Conservation (phyloP, 2,888 invertebrate species). For the Falcaria lacertinaria region DNA sequence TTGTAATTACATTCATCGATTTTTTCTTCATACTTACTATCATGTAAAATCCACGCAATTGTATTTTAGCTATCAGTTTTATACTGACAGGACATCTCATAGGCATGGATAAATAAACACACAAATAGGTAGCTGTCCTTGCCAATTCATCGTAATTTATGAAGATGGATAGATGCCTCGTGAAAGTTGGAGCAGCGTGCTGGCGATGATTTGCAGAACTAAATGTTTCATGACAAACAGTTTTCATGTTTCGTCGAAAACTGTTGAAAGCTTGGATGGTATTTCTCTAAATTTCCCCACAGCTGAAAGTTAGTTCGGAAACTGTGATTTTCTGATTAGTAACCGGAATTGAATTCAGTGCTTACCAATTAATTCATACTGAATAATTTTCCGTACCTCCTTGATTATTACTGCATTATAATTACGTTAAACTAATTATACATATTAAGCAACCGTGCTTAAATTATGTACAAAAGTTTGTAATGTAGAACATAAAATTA, state of each 20-base stretch:
- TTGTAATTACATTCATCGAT: too few relatives aligned
- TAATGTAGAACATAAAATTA: too few relatives aligned
- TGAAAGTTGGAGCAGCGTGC: constrained; percentile 12
- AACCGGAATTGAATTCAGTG: constrained; percentile 14
- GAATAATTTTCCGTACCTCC: not conserved
- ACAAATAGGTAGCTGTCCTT: not conserved
- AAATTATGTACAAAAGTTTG: too few relatives aligned
- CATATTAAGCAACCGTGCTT: too few relatives aligned
- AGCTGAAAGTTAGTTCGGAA: constrained; percentile 44
- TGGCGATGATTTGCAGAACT: constrained; percentile 24
- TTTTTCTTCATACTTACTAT: too few relatives aligned
- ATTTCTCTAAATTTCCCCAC: constrained; percentile 10
- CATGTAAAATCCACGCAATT: too few relatives aligned
- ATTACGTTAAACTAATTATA: too few relatives aligned
- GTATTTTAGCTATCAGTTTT: too few relatives aligned
- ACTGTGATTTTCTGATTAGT: constrained; percentile 41
- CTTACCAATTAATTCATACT: constrained; percentile 20
- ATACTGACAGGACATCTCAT: constrained; percentile 6
- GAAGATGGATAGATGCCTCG: not conserved
- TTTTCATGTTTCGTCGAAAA: constrained; percentile 9
- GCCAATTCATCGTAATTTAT: not conserved
- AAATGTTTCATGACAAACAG: constrained; percentile 21
- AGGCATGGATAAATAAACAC: not conserved
- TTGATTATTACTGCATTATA: constrained; percentile 31
- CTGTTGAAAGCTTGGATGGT: not conserved